Evolutionary conservation across 2,113 vertebrate genomes (phyloP).

Genomic region (Asarcornis scutulata): DNA sequence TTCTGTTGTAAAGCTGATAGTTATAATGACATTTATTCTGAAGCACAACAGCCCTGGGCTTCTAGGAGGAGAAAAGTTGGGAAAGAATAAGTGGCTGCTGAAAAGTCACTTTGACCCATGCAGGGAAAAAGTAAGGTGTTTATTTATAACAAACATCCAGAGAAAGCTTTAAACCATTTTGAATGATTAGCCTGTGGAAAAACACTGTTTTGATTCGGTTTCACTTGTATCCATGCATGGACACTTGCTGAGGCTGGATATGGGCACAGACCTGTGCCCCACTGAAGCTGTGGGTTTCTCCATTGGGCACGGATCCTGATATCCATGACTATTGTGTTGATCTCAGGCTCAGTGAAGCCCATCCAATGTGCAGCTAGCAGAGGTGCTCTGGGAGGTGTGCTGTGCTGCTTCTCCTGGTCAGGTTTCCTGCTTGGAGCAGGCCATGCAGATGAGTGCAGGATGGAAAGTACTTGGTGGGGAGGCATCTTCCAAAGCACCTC

Average conservation of each 20-base stretch:
- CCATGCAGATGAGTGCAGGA: neutral
- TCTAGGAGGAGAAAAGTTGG: neutral
- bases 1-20: neutral
- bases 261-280: rapidly evolving
- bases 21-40: neutral
- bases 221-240: neutral
- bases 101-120: neutral
- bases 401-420: neutral
- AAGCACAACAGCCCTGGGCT: neutral
- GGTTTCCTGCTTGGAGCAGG: neutral
- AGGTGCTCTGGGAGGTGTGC: neutral
- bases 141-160: neutral
- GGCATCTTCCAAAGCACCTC: neutral
- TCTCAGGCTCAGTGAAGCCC: neutral
- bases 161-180: neutral
- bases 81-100: neutral
- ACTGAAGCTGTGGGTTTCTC: rapidly evolving
- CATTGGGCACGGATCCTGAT: neutral
- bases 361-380: no score
- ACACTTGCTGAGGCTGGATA: neutral
- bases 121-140: neutral
- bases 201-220: neutral
- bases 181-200: neutral
- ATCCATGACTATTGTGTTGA: no score
- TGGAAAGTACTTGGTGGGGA: no score